Conservation (phyloP, 2,797 vertebrate genomes). For the Gastrophryne carolinensis region DNA sequence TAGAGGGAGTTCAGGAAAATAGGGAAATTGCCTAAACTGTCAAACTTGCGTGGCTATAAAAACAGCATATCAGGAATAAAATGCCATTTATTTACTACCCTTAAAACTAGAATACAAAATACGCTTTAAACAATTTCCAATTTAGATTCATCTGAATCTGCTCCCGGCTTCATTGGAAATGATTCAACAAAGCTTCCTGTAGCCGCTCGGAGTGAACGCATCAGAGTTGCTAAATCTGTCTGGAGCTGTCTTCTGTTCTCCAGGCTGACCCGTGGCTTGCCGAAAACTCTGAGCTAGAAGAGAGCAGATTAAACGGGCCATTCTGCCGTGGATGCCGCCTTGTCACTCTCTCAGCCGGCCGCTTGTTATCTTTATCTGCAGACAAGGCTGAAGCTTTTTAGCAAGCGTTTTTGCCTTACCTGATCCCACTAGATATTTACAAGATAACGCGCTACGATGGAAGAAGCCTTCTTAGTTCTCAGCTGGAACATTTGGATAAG, state of each 20-base stretch:
- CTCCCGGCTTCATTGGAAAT: constrained; percentile 52
- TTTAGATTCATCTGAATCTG: constrained; percentile 54
- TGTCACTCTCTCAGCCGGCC: constrained; percentile 24
- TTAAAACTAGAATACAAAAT: constrained; percentile 43
- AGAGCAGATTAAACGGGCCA: constrained; percentile 43
- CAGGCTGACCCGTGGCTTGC: neutral
- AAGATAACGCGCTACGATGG: neutral
- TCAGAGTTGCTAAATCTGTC: constrained; percentile 40
- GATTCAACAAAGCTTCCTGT: constrained; percentile 53
- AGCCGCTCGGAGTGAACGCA: constrained; percentile 42
- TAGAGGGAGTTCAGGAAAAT: too few species aligned
- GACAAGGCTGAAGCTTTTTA: constrained; percentile 18
- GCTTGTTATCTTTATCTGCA: constrained; percentile 39
- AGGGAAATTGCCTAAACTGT: too few species aligned
- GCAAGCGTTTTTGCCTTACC: constrained; percentile 5
- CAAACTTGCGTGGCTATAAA: neutral
- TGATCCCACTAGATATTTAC: constrained; percentile 16
- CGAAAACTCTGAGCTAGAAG: constrained; percentile 12
- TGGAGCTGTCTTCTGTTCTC: constrained; percentile 38
- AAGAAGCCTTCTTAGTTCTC: neutral
- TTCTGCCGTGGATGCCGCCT: constrained; percentile 6
- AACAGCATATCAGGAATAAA: constrained; percentile 20
- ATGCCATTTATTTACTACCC: constrained; percentile 53
- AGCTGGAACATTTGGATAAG: neutral
- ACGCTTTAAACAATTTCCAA: constrained; percentile 53